A percentile compares a stretch with the other conserved stretches of the same genome.
Evolutionary conservation across 2,797 vertebrate genomes (phyloP).

Genomic region (Pempheris klunzingeri): DNA sequence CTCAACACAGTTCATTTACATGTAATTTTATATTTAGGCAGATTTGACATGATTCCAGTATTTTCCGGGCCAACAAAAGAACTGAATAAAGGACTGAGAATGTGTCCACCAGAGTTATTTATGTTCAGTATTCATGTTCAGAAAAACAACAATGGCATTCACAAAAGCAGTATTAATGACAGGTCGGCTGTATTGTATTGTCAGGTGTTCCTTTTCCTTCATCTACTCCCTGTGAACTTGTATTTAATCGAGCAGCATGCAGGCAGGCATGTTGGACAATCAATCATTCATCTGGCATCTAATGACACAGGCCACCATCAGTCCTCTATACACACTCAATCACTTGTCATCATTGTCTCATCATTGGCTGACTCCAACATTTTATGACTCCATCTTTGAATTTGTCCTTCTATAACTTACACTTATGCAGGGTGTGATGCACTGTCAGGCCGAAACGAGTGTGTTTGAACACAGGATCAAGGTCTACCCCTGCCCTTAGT

Average conservation of each 20-base stretch:
- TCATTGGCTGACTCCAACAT: slow-evolving; percentile 2
- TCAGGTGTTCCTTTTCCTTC: neutral
- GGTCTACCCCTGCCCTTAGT: neutral
- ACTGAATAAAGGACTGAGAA: neutral
- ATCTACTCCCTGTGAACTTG: neutral
- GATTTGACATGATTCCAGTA: neutral
- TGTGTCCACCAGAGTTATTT: neutral
- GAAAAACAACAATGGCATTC: no score
- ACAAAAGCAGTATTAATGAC: neutral
- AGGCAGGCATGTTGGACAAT: slow-evolving; percentile 1
- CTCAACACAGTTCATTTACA: neutral
- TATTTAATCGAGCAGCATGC: slow-evolving; percentile 3
- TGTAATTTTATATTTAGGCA: neutral
- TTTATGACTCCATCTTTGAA: slow-evolving; percentile 25
- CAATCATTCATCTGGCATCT: slow-evolving; percentile 14
- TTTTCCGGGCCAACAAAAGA: neutral
- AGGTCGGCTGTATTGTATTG: neutral
- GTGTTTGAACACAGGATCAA: slow-evolving; percentile 14
- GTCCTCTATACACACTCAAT: slow-evolving; percentile 39
- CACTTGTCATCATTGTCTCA: neutral
- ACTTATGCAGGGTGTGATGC: neutral
- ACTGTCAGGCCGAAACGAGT: neutral
- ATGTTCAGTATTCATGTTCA: no score
- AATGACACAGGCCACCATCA: slow-evolving; percentile 21
- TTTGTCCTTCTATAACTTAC: slow-evolving; percentile 28